A percentile compares a stretch with the other conserved stretches of the same genome.
These are phyloP conservation scores for Lepas anatifera DNA, from an alignment of 2,888 invertebrate genomes.

Conservation along the genomic window DNA sequence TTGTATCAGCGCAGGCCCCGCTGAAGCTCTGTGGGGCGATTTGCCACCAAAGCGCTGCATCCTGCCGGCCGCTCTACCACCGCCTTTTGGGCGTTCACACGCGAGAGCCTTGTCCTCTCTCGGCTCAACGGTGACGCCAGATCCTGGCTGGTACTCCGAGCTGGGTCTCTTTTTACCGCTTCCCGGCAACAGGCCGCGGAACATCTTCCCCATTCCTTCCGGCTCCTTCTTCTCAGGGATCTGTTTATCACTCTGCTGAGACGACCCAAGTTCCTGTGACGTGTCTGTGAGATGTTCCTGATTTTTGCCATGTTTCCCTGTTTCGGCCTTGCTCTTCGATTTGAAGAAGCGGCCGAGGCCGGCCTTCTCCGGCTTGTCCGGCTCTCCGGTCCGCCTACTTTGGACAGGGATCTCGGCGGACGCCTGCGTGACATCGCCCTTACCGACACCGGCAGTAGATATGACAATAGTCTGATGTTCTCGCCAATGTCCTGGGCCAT, in stretches of 20 bases:
- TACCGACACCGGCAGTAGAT: too few relatives aligned
- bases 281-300: too few relatives aligned
- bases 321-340: neutral
- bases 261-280: too few relatives aligned
- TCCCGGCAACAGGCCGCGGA: neutral
- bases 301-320: neutral
- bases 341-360: neutral
- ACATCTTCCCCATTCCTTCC: neutral
- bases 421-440: neutral
- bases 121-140: neutral
- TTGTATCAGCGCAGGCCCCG: too few relatives aligned
- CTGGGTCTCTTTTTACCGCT: neutral
- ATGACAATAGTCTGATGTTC: neutral
- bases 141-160: neutral
- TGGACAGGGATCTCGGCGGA: neutral
- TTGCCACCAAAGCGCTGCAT: too few relatives aligned
- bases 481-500: neutral
- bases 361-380: neutral
- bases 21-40: too few relatives aligned
- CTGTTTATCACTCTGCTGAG: too few relatives aligned
- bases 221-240: neutral
- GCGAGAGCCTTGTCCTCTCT: neutral
- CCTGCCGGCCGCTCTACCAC: too few relatives aligned
- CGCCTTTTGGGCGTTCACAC: too few relatives aligned
- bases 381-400: neutral